Evolutionary conservation across 2,888 invertebrate species (phyloP), one percentile per base, ranked within the genome.

Genomic region (Parascotia fuliginaria): DNA sequence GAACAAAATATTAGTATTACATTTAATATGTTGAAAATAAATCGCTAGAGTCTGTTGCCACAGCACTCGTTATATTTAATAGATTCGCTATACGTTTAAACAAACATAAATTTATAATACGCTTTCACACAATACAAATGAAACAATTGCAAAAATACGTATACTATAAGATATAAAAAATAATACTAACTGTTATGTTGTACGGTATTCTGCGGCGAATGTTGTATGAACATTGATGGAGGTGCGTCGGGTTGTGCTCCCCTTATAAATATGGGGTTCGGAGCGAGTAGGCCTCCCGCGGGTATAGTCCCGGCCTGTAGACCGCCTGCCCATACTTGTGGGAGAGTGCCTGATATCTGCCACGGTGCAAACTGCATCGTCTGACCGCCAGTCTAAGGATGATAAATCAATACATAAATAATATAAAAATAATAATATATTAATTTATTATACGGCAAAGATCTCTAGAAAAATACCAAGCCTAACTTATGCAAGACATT

Each of bases 201-300:
- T 1, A 89, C 69, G 51, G 70, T 84, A 64, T 84, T 90, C 62
- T 95, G 94, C 9, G 97, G 96, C 63, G 95, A 95, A 63, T 95
- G 95, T 70, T 96, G 96, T 68, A 97, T 97, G 78, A 96, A 97
- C 96, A 98, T 96, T 24, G 95, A 94, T 9, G 92, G 91, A 9
- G 78, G 73, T 0, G 93, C 89, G 77, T 97, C 97, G 1, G 95
- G 94, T 76, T 96, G 97, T 0, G 95, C 93, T 13, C 96, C 96
- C 31, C 97, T 89, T 62, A 97, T 97, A 81, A 96, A 96, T 71
- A 97, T 97, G 5, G 96, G 96, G 87, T 96, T 97, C 11, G 95
- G 96, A 0, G 95, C 94, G 3, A 96, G 84, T 0, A 95, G 93
- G 0, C 89, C 87, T 1, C 90, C 94, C 0, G 96, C 89, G 0